Evolutionary conservation across 2,113 vertebrate genomes (phyloP).

Genomic region (Heterotilapia buettikoferi): DNA sequence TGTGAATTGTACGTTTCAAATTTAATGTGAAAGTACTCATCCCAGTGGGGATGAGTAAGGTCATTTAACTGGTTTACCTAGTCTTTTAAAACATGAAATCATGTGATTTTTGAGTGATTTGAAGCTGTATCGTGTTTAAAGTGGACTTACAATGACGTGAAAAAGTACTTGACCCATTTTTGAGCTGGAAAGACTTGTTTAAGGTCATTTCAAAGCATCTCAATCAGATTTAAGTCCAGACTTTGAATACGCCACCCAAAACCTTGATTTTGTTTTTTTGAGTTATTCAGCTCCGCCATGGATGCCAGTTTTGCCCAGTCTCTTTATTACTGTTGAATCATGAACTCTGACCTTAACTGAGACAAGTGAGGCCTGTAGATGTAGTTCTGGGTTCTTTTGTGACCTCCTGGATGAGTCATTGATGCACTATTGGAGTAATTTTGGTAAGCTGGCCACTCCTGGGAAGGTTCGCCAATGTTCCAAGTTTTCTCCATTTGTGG

Average conservation of each 20-base stretch:
- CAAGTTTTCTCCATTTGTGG: background rate
- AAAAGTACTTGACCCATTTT: background rate
- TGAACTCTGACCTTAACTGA: background rate
- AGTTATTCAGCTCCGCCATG: background rate
- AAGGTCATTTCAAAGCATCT: background rate
- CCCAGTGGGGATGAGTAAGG: background rate
- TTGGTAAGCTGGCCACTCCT: background rate
- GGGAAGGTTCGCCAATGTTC: background rate
- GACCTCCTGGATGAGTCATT: background rate
- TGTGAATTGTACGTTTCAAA: background rate
- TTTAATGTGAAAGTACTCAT: background rate
- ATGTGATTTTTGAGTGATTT: background rate
- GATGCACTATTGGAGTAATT: background rate
- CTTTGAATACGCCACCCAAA: background rate
- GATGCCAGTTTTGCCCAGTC: background rate
- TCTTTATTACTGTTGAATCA: background rate
- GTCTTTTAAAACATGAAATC: background rate
- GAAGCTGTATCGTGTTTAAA: background rate
- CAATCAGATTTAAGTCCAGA: background rate
- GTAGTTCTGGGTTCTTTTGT: background rate
- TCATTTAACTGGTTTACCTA: background rate
- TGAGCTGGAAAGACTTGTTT: background rate
- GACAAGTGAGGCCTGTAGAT: background rate
- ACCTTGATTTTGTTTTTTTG: background rate
- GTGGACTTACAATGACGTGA: background rate